A percentile compares a stretch with the other conserved stretches of the same genome.
These are phyloP conservation scores for Hirudo medicinalis DNA, from an alignment of 1,140 invertebrate genomes.

Conservation along the genomic window DNA sequence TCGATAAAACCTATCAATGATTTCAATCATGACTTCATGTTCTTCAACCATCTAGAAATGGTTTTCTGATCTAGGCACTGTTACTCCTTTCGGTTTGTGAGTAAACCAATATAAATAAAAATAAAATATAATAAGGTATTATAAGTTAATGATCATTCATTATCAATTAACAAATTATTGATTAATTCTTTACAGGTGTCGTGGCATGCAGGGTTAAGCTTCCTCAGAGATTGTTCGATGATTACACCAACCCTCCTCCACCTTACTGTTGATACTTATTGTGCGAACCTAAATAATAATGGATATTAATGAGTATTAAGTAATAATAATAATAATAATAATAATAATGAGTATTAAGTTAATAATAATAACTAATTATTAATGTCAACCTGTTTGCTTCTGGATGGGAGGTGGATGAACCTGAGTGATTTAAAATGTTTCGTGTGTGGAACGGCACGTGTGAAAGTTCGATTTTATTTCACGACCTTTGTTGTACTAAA, in stretches of 20 bases:
- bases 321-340: not conserved
- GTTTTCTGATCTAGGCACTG: too few species aligned
- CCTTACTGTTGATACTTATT: not conserved
- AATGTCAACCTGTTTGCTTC: not conserved
- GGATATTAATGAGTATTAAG: too few species aligned
- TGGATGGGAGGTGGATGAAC: not conserved
- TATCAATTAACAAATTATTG: not conserved
- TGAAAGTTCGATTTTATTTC: too few species aligned
- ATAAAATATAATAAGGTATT: too few species aligned
- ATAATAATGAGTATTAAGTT: not conserved
- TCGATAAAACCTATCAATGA: too few species aligned
- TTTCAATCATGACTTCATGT: not conserved
- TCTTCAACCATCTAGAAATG: too few species aligned
- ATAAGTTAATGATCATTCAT: not conserved
- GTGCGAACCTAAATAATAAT: too few species aligned
- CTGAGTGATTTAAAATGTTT: not conserved
- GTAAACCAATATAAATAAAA: too few species aligned
- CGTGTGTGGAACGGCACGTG: too few species aligned
- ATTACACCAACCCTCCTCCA: not conserved
- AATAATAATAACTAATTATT: not conserved
- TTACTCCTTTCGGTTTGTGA: too few species aligned
- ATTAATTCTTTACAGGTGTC: constrained; percentile 8
- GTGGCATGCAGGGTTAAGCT: constrained; percentile 22
- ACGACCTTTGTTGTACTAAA: too few species aligned
- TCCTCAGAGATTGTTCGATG: constrained; percentile 17